Conservation (phyloP, 2,797 vertebrate genomes). For the Tapera naevia region DNA sequence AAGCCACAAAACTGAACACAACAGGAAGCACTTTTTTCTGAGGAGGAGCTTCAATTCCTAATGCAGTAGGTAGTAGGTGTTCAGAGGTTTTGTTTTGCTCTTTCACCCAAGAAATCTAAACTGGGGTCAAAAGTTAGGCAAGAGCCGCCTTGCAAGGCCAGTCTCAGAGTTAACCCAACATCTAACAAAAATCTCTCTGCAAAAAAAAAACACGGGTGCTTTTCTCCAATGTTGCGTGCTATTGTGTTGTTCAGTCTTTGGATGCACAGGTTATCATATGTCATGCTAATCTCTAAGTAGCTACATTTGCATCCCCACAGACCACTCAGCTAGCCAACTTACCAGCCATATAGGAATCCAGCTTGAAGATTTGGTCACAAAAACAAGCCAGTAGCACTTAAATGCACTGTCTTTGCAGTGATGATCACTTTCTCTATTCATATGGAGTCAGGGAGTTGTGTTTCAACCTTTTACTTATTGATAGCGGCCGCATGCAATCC, state of each 20-base stretch:
- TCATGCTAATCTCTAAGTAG: not conserved
- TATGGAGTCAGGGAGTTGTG: not conserved
- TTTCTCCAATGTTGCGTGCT: not conserved
- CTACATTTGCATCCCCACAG: not conserved
- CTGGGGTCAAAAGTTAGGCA: not conserved
- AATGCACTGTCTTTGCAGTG: fast-evolving
- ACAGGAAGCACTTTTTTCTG: not conserved
- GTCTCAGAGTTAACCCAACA: not conserved
- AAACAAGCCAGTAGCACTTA: not conserved
- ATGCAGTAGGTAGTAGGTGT: not conserved
- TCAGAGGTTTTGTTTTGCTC: not conserved
- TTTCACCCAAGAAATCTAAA: not conserved
- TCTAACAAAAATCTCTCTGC: not conserved
- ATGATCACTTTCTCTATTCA: not conserved
- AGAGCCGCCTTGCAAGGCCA: not conserved
- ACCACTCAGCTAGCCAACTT: not conserved
- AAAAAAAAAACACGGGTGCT: fast-evolving
- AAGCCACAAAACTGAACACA: not conserved
- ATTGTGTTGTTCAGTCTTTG: not conserved
- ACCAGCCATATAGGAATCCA: not conserved
- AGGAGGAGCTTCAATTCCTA: not conserved
- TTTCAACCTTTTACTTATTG: not conserved
- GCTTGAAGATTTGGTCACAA: not conserved
- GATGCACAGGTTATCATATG: fast-evolving
- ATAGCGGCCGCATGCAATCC: fast-evolving